These are phyloP conservation scores for Aphelinus atriplicis DNA, from an alignment of 1,140 invertebrate species.

Conservation along the genomic window DNA sequence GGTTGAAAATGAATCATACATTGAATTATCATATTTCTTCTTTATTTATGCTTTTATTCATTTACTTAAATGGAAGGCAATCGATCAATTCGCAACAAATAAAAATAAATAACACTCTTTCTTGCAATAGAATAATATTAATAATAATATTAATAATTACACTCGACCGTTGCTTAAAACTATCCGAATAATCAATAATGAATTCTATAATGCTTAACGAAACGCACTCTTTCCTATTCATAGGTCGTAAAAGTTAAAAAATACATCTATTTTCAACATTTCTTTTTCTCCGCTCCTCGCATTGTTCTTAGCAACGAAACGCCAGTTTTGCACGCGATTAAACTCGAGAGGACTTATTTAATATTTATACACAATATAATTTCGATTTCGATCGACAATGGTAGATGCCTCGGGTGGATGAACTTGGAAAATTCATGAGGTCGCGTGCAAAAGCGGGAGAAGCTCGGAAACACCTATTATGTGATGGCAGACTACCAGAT, in stretches of 20 bases:
- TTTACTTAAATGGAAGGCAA: conserved; percentile 67
- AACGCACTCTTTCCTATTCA: conserved; percentile 45
- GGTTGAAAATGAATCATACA: too few species aligned
- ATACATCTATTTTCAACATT: conserved; percentile 48
- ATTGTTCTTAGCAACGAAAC: not conserved
- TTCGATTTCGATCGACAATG: not conserved
- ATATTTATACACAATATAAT: not conserved
- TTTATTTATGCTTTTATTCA: conserved; percentile 57
- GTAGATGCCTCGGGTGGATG: not conserved
- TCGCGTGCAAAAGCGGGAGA: conserved; percentile 15
- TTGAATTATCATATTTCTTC: not conserved
- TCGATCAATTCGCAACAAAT: conserved; percentile 68
- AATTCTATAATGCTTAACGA: conserved; percentile 62
- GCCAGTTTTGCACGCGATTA: conserved; percentile 11
- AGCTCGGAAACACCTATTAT: conserved; percentile 46
- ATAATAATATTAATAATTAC: conserved; percentile 44
- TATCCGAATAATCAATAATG: conserved; percentile 56
- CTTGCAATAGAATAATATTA: conserved; percentile 57
- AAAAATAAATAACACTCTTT: conserved; percentile 69
- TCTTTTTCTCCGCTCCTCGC: conserved; percentile 36
- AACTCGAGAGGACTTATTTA: conserved; percentile 9
- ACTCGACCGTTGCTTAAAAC: conserved; percentile 60
- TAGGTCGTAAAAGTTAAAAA: conserved; percentile 47
- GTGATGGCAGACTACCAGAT: conserved; percentile 61
- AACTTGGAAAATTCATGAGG: conserved; percentile 12